A percentile compares a stretch with the other conserved stretches of the same genome.
Evolutionary conservation across 2,113 vertebrate genomes (phyloP).

Genomic region (Haplotaxodon microlepis): DNA sequence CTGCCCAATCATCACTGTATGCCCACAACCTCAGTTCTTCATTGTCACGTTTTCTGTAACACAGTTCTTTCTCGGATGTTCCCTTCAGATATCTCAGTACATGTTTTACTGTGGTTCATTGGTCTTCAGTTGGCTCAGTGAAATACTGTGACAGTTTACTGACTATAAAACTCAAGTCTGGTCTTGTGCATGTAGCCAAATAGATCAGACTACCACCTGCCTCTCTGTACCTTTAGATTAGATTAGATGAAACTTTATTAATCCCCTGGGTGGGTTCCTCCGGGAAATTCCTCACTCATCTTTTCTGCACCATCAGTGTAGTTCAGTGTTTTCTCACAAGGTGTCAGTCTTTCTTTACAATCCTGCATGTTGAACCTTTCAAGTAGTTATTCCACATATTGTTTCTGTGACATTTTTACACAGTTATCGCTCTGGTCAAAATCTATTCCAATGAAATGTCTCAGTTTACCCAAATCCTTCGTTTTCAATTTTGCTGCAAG

Average conservation of each 20-base stretch:
- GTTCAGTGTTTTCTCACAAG: not conserved
- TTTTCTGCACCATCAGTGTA: not conserved
- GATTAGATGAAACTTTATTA: not conserved
- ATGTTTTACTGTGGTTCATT: not conserved
- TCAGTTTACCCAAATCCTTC: not conserved
- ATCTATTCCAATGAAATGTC: not conserved
- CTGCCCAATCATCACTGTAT: not conserved
- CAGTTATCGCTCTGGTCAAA: rapidly evolving
- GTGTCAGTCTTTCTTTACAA: not conserved
- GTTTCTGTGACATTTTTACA: not conserved
- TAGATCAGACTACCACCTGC: not conserved
- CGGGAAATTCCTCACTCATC: not conserved
- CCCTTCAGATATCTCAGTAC: not conserved
- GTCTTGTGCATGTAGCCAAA: not conserved
- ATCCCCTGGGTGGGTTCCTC: not conserved
- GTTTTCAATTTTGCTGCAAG: not conserved
- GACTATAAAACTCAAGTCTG: not conserved
- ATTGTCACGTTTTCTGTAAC: not conserved
- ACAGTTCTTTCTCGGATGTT: not conserved
- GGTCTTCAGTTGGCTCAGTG: not conserved
- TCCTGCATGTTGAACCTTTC: not conserved
- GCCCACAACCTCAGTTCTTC: not conserved
- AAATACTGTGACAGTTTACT: not conserved
- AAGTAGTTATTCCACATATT: not conserved
- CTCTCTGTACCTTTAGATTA: not conserved